Conservation (phyloP, 2,797 vertebrate genomes). For the Poecilia wingei region DNA sequence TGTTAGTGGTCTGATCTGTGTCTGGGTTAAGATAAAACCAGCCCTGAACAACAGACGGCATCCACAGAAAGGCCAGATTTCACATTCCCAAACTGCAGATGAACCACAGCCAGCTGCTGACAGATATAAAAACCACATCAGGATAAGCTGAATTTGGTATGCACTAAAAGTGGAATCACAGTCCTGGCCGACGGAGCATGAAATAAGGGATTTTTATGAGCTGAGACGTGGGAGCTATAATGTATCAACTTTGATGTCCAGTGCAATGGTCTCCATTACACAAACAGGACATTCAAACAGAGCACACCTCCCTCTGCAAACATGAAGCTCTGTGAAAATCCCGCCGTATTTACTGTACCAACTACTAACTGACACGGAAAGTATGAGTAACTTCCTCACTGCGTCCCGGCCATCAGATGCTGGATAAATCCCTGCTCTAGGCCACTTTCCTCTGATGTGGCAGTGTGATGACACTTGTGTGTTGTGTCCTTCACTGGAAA, state of each 20-base stretch:
- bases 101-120: slow-evolving; percentile 36
- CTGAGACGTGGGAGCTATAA: slow-evolving; percentile 10
- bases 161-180: slow-evolving; percentile 37
- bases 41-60: slow-evolving; percentile 11
- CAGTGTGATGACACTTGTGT: slow-evolving; percentile 28
- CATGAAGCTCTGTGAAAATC: slow-evolving; percentile 29
- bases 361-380: slow-evolving; percentile 61
- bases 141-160: slow-evolving; percentile 27
- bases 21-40: slow-evolving; percentile 20
- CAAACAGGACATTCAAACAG: slow-evolving; percentile 61
- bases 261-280: slow-evolving; percentile 28
- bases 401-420: slow-evolving; percentile 42
- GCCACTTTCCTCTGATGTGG: slow-evolving; percentile 26
- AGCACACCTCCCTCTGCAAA: slow-evolving; percentile 64
- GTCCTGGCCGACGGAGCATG: slow-evolving; percentile 8
- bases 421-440: slow-evolving; percentile 43
- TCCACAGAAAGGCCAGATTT: slow-evolving; percentile 28
- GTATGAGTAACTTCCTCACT: slow-evolving; percentile 62
- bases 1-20: slow-evolving; percentile 3
- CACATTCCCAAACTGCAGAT: slow-evolving; percentile 20
- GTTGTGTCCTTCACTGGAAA: slow-evolving; percentile 21
- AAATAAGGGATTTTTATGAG: slow-evolving; percentile 32
- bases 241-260: slow-evolving; percentile 35
- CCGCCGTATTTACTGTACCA: slow-evolving; percentile 55
- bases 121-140: slow-evolving; percentile 42